Conservation (phyloP, 23 tunicate species). For the Halocynthia roretzi region DNA sequence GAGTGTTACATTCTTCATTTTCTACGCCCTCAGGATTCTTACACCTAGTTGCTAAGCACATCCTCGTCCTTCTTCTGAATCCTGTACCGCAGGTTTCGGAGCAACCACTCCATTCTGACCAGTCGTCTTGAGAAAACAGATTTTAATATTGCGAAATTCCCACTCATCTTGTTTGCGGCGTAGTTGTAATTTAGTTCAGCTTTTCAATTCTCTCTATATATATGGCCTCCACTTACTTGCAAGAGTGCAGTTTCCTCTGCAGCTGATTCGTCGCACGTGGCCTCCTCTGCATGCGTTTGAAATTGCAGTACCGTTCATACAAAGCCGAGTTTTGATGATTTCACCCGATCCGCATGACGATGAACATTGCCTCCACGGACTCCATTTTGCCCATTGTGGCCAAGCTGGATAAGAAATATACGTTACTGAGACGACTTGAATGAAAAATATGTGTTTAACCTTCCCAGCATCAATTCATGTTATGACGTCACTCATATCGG, state of each 20-base stretch:
- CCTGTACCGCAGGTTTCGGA: conserved; percentile 2
- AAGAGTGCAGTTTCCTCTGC: neutral
- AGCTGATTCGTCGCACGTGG: neutral
- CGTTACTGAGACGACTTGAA: neutral
- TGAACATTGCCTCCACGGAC: conserved; percentile 6
- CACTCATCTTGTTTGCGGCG: neutral
- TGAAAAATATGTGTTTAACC: neutral
- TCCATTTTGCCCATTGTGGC: neutral
- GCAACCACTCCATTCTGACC: conserved; percentile 1
- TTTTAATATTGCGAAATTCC: neutral
- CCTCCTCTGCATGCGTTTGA: neutral
- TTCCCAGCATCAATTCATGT: too few relatives aligned
- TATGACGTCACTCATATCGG: too few relatives aligned
- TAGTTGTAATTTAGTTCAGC: neutral
- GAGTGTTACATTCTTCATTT: too few relatives aligned
- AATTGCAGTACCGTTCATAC: neutral
- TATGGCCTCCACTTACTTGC: too few relatives aligned
- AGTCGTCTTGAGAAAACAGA: neutral
- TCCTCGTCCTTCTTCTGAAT: neutral
- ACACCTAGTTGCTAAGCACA: neutral
- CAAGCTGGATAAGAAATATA: neutral
- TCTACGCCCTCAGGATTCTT: too few relatives aligned
- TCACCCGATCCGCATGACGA: neutral
- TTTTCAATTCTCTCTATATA: neutral
- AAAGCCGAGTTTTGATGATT: neutral